Evolutionary conservation across 2,888 invertebrate genomes (phyloP), one percentile per base, ranked within the genome.

Genomic region (Metalampra italica): DNA sequence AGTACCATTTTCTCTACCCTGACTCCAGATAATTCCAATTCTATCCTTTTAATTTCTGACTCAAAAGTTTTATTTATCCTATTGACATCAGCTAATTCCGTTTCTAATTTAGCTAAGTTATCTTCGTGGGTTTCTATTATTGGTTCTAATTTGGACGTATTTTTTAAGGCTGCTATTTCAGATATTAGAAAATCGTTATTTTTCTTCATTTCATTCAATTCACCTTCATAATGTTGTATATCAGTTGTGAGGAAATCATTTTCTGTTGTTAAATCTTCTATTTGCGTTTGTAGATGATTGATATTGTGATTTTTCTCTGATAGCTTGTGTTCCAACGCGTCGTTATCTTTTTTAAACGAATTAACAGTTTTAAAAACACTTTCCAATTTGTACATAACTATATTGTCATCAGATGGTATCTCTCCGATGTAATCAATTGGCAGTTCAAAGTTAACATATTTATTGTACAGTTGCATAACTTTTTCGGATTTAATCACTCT

Each of bases 101-200:
- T 82, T 78, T 94, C 94, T 59, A 94, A 69, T 60, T 92, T 90
- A 0, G 90, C 82, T 53, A 93, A 77, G 55, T 92, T 93, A 60
- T 94, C 94, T 80, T 94, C 94, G 62, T 94, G 93, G 1, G 92
- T 91, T 81, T 94, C 94, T 45, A 92, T 92, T 46, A 94, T 94
- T 0, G 94, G 93, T 72, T 94, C 92, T 57, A 94, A 75, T 59
- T 92, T 92, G n/a, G 90, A 90, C n/a, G 85, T 82, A 65, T 90
- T 91, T 66, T 93, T 93, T 46, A 91, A 88, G 43, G 91, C 90
- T 40, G 93, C 90, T 53, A 94, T 83, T 76, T 94, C 93, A 44
- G 91, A 90, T 58, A 94, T 89, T n/a, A 94, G 78, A 51, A 93
- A 87, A 63, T 93, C 93, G 64, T 94, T 94, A 70, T 93, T 94